Evolutionary conservation across 2,888 invertebrate species (phyloP).

Genomic region (Alloplasta piceator): DNA sequence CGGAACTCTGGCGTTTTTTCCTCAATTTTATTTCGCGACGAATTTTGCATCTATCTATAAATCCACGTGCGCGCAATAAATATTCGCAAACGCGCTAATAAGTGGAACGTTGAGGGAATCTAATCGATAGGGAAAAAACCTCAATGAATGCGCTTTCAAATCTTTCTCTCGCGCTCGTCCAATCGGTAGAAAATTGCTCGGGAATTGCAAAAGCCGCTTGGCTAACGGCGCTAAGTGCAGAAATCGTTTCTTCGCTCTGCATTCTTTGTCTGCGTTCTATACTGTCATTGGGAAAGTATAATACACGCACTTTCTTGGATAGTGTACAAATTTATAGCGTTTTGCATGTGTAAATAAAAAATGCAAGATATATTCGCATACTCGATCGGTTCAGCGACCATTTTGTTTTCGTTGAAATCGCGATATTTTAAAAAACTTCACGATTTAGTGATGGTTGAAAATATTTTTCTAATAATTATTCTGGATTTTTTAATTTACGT

Average conservation of each 20-base stretch:
- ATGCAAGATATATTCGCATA: too few relatives aligned
- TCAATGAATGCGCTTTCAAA: neutral
- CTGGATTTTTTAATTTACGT: too few relatives aligned
- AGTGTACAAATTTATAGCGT: constrained; percentile 76
- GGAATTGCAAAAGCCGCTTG: constrained; percentile 45
- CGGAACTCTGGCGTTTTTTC: too few relatives aligned
- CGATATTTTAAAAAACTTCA: too few relatives aligned
- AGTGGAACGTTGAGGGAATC: constrained; percentile 29
- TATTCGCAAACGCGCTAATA: constrained; percentile 26
- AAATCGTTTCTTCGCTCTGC: constrained; percentile 73
- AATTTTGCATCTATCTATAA: neutral
- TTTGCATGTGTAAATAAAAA: constrained; percentile 23
- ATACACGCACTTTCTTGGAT: constrained; percentile 63
- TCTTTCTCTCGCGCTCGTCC: neutral
- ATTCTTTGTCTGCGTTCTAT: constrained; percentile 68
- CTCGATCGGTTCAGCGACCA: too few relatives aligned
- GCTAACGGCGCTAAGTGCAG: constrained; percentile 74
- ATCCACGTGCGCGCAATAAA: constrained; percentile 1
- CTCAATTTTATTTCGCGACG: too few relatives aligned
- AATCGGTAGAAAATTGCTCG: constrained; percentile 22
- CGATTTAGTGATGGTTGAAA: too few relatives aligned
- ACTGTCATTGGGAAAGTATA: constrained; percentile 39
- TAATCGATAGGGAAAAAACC: constrained; percentile 38
- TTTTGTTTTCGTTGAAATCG: too few relatives aligned
- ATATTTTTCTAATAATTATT: too few relatives aligned